Conservation (phyloP, 2,113 vertebrate species). For the sheep (Ovis aries) region DNA sequence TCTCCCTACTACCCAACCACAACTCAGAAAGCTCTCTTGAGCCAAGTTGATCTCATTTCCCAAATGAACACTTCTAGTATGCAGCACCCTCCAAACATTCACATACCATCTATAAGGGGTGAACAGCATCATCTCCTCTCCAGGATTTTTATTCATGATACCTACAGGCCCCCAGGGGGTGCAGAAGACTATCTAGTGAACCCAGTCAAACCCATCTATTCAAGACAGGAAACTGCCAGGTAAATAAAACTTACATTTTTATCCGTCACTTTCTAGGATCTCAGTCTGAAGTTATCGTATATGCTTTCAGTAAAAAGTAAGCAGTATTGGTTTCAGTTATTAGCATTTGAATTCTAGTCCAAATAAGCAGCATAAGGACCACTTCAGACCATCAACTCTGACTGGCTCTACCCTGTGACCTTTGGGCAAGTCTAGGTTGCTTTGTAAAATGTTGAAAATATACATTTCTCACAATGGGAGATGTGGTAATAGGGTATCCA, state of each 20-base stretch:
- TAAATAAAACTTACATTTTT: not conserved
- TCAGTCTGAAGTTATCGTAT: not conserved
- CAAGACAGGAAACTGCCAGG: not conserved
- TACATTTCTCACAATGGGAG: not conserved
- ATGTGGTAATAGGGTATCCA: not conserved
- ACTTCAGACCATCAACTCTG: not conserved
- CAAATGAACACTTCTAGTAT: not conserved
- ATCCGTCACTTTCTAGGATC: not conserved
- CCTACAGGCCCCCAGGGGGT: not conserved
- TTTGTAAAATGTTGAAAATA: not conserved
- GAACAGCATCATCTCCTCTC: not conserved
- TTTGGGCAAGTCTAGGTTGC: not conserved
- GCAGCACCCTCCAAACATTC: not conserved
- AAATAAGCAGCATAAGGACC: not conserved
- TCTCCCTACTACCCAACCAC: not conserved
- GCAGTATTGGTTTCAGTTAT: not conserved
- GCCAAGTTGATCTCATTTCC: not conserved
- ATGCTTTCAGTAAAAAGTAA: not conserved
- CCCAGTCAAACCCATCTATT: not conserved
- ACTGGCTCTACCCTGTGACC: not conserved
- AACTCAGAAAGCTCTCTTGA: not conserved
- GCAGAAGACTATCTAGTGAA: not conserved
- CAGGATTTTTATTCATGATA: not conserved
- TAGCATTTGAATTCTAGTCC: not conserved
- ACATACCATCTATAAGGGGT: not conserved